Base-by-base conservation (phyloP, 2,797 vertebrate species). In the Sphenodon punctatus region DNA sequence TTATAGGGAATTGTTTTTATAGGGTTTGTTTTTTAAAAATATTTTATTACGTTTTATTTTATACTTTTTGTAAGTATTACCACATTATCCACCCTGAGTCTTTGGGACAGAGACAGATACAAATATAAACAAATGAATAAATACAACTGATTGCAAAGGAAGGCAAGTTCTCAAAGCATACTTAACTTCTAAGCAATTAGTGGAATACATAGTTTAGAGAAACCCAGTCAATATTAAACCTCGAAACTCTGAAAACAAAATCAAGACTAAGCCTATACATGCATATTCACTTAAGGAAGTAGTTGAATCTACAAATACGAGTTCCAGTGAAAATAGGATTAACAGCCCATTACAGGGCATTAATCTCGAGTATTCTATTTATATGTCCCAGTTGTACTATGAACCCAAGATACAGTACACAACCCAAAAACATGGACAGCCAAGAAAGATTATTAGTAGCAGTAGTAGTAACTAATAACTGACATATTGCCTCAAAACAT, bases 131-230 rank as follows among this genome's bases (percentile, higher is more conserved):
- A 19, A 34, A 30, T 25, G 39, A 7, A 14, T 84, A 56, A 0
- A 3, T 2, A n/a, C 1, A 66, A 60, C 63, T 25, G 30, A 61
- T 67, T 42, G 63, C 1, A 0, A 10, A 38, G 1, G 0, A 34
- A 32, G 0, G 20, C 8, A 4, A 38, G 17, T 55, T 17, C 53
- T 36, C n/a, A 11, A 63, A 61, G 65, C 49, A n/a, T 25, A 80
- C 36, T 20, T 12, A 34, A 38, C 41, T 27, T 27, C 5, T 0
- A 25, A 32, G 34, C 32, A 2, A 75, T 69, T 69, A 49, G 32
- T 34, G 11, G 53, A 58, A 8, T 0, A 1, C 30, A n/a, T 16
- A 4, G 5, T 20, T 30, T 36, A 45, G 11, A 63, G 51, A 32
- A 5, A 53, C n/a, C 53, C 15, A 53, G 49, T 45, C n/a, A 32